phyloP scores from a whole-genome alignment of 2,113 vertebrate species.

The Ivindomyrus marchei region DNA sequence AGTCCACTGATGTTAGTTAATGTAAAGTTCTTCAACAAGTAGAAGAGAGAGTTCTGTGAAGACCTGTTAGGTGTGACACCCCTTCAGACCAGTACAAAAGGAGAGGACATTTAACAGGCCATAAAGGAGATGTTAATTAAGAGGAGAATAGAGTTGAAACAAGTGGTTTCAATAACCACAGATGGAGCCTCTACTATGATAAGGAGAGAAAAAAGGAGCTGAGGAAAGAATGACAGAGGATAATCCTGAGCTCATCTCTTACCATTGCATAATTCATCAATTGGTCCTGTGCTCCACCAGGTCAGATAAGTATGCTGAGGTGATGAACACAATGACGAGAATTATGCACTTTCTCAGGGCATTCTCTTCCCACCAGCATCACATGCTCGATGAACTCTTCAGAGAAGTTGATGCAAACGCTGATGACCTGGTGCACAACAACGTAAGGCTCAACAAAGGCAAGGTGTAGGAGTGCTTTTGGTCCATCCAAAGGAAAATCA shows the following conservation, averaged over 20 bases:
- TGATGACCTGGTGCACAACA: slow-evolving; percentile 19
- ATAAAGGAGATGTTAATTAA: slow-evolving; percentile 26
- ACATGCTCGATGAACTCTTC: slow-evolving; percentile 21
- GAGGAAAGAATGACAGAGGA: slow-evolving; percentile 9
- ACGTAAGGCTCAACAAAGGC: slow-evolving; percentile 18
- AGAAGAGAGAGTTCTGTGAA: slow-evolving; percentile 31
- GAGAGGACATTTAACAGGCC: slow-evolving; percentile 26
- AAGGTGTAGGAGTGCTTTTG: not conserved
- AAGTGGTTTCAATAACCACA: slow-evolving; percentile 25
- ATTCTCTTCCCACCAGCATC: slow-evolving; percentile 22
- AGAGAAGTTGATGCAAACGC: slow-evolving; percentile 23
- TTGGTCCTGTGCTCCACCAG: not conserved
- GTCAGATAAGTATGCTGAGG: slow-evolving; percentile 14
- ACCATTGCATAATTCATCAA: slow-evolving; percentile 10
- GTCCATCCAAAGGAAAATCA: slow-evolving; percentile 1
- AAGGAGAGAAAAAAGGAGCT: slow-evolving; percentile 5
- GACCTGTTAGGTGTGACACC: slow-evolving; percentile 23
- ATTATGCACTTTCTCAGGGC: slow-evolving; percentile 22
- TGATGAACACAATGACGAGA: slow-evolving; percentile 23
- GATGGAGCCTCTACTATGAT: slow-evolving; percentile 8
- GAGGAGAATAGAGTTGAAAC: slow-evolving; percentile 21
- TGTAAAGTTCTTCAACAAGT: slow-evolving; percentile 25
- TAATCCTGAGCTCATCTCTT: not conserved
- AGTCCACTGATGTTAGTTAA: not conserved
- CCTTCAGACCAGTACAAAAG: slow-evolving; percentile 27